Evolutionary conservation across 2,888 invertebrate genomes (phyloP).

Genomic region (Hirtodrosophila confusa): DNA sequence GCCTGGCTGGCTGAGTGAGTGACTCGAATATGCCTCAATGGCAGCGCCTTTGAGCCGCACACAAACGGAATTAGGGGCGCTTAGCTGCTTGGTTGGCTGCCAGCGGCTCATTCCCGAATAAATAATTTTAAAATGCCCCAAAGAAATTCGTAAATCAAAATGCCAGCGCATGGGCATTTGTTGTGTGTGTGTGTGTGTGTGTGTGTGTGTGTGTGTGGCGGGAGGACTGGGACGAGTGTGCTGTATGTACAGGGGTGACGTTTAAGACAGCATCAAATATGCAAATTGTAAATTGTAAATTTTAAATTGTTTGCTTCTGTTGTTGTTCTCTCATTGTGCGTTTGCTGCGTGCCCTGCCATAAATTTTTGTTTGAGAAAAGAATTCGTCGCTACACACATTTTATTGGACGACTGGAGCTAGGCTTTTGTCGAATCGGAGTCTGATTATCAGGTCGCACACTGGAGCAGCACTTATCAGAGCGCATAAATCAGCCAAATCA

Average conservation of each 20-base stretch:
- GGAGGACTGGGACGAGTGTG: neutral
- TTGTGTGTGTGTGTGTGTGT: too few species aligned
- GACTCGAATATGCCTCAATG: constrained; percentile 42
- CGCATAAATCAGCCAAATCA: constrained; percentile 78
- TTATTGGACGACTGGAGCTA: constrained; percentile 52
- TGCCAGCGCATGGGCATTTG: constrained; percentile 57
- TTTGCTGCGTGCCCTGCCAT: constrained; percentile 33
- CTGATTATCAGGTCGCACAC: constrained; percentile 57
- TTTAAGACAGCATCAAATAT: constrained; percentile 67
- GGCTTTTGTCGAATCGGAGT: constrained; percentile 15
- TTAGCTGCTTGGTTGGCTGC: constrained; percentile 52
- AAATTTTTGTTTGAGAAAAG: constrained; percentile 37
- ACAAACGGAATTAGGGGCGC: constrained; percentile 52
- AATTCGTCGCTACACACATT: constrained; percentile 42
- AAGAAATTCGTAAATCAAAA: constrained; percentile 71
- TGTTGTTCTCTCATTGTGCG: constrained; percentile 23
- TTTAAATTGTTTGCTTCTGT: constrained; percentile 45
- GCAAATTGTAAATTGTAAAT: constrained; percentile 65
- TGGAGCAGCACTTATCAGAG: constrained; percentile 65
- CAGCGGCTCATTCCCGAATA: constrained; percentile 35
- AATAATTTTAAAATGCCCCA: constrained; percentile 59
- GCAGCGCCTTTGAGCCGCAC: constrained; percentile 24
- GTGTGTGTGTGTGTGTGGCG: too few species aligned
- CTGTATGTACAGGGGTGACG: constrained; percentile 32
- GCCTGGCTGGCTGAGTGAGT: constrained; percentile 33